Percentiles rank a stretch among this genome's conserved stretches.
phyloP scores from a whole-genome alignment of 2,797 vertebrate genomes.

The Amazonetta brasiliensis region DNA sequence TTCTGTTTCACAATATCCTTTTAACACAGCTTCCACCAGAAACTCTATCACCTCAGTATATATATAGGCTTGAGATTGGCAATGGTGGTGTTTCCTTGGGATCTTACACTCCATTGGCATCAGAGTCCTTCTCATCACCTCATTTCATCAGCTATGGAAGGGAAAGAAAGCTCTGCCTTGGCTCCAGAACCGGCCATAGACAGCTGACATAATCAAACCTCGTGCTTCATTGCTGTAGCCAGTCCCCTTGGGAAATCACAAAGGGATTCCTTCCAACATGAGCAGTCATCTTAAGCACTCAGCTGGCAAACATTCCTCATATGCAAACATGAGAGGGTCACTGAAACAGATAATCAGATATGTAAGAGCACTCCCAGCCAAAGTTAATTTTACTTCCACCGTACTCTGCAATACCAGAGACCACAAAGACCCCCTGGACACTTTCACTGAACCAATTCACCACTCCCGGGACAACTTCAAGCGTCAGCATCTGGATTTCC shows the following conservation, averaged over 20 bases:
- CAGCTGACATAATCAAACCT: background rate
- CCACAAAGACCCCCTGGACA: background rate
- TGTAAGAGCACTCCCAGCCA: background rate
- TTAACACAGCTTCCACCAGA: background rate
- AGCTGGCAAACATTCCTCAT: background rate
- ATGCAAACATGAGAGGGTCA: background rate
- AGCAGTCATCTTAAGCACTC: background rate
- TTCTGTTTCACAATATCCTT: background rate
- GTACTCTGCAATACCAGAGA: background rate
- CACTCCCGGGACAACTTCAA: background rate
- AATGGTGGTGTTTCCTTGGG: background rate
- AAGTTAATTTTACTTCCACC: background rate
- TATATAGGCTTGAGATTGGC: background rate
- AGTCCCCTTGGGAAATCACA: background rate
- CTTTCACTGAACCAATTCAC: background rate
- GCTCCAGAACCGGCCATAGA: fast-evolving
- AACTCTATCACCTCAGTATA: background rate
- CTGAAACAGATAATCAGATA: background rate
- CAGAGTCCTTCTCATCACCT: background rate
- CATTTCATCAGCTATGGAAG: background rate
- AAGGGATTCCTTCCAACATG: background rate
- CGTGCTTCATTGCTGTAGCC: background rate
- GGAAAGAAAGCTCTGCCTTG: background rate
- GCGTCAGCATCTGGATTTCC: background rate
- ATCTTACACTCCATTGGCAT: background rate